Evolutionary conservation across 2,113 vertebrate genomes (phyloP).

Genomic region (Prunella himalayana): DNA sequence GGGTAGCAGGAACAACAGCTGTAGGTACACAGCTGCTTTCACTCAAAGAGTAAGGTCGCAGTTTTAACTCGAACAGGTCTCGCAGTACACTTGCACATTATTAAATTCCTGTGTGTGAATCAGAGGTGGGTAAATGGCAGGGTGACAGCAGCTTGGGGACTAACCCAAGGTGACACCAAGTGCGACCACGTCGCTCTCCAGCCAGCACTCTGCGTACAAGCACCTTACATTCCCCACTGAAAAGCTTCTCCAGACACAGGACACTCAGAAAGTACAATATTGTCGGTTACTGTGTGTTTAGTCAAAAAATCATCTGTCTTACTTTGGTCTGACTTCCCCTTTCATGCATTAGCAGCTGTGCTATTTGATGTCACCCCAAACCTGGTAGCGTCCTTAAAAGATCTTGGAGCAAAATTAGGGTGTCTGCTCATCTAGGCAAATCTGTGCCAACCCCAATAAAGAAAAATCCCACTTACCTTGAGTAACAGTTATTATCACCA

Average conservation of each 20-base stretch:
- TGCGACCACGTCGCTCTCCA: neutral
- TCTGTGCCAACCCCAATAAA: neutral
- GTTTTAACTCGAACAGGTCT: neutral
- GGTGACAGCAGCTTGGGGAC: neutral
- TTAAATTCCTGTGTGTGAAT: neutral
- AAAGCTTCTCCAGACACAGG: neutral
- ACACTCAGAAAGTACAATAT: neutral
- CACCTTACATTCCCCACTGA: neutral
- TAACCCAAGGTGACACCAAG: neutral
- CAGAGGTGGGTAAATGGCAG: neutral
- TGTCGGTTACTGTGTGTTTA: neutral
- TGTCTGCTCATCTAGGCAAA: neutral
- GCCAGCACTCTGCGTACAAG: neutral
- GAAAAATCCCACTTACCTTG: slow-evolving; percentile 61
- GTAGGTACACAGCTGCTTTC: neutral
- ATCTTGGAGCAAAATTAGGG: neutral
- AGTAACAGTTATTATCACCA: slow-evolving; percentile 40
- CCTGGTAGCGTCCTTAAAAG: neutral
- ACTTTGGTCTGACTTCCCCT: neutral
- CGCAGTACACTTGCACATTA: neutral
- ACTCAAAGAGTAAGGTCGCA: neutral
- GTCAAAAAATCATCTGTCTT: neutral
- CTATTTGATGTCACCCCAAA: neutral
- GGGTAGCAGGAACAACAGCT: neutral
- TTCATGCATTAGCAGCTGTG: slow-evolving; percentile 29